phyloP scores from a whole-genome alignment of 2,113 vertebrate species.

The Ophthalmolycus amberensis region DNA sequence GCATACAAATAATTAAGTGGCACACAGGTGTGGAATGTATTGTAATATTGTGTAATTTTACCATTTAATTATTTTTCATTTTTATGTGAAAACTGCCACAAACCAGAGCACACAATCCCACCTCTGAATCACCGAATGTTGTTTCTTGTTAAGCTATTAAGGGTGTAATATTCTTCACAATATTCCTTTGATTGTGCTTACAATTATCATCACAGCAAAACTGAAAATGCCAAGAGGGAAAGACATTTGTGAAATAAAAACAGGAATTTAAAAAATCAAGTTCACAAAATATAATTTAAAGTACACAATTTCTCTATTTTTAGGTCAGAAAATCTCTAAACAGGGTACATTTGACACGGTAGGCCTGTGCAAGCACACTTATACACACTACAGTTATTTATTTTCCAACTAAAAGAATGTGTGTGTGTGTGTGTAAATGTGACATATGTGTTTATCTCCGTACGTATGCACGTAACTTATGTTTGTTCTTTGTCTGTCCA shows the following conservation, averaged over 20 bases:
- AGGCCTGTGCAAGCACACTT: neutral
- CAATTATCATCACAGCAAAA: neutral
- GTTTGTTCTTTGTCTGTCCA: conserved; percentile 25
- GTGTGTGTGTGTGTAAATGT: neutral
- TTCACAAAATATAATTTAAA: neutral
- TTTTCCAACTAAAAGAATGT: neutral
- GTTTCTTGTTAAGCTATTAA: neutral
- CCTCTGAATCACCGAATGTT: neutral
- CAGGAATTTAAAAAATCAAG: neutral
- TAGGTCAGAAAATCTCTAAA: neutral
- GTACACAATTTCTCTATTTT: neutral
- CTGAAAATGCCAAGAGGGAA: neutral
- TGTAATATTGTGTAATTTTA: conserved; percentile 21
- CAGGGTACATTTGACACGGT: neutral
- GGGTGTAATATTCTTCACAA: neutral
- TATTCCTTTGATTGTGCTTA: neutral
- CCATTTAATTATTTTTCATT: neutral
- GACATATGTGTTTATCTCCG: conserved; percentile 8
- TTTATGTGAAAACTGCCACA: conserved; percentile 12
- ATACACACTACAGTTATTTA: neutral
- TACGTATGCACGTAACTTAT: conserved; percentile 1
- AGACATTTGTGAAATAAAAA: neutral
- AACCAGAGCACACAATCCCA: conserved; percentile 6
- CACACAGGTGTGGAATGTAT: neutral
- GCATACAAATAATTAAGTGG: conserved; percentile 11